These are phyloP conservation scores for Andrena bicolor DNA, from an alignment of 2,888 invertebrate genomes.

Conservation along the genomic window DNA sequence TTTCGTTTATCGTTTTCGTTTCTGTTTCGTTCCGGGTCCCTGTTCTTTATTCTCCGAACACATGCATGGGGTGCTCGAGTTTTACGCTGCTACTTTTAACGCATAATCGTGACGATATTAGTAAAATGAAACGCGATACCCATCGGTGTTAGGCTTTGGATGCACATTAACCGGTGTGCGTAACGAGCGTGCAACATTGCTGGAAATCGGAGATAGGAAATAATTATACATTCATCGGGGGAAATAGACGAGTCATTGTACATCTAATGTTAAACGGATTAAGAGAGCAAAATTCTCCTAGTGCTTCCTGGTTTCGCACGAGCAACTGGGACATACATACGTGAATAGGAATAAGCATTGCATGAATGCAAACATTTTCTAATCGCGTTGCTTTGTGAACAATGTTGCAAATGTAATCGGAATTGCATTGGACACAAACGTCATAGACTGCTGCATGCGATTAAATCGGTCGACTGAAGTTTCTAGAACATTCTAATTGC, in stretches of 20 bases:
- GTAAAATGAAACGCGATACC: background rate
- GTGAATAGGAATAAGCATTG: background rate
- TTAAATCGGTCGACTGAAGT: background rate
- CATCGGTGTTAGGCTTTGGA: background rate
- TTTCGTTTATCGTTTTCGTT: no score
- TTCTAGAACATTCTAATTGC: background rate
- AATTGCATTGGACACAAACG: background rate
- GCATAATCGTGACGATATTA: background rate
- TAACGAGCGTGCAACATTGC: conserved; percentile 8
- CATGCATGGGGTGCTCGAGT: no score
- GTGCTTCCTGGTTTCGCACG: background rate
- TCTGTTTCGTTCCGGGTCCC: no score
- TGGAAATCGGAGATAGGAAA: background rate
- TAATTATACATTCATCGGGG: conserved; percentile 8
- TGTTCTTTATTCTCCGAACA: no score
- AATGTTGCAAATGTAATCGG: conserved; percentile 6
- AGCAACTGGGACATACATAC: background rate
- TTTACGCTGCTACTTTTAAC: background rate
- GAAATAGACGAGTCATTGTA: background rate
- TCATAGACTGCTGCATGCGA: conserved; percentile 7
- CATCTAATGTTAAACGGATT: no score
- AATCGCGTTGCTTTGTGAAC: background rate
- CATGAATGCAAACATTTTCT: background rate
- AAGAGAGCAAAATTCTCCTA: background rate
- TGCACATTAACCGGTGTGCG: background rate